Percentiles rank a stretch among this genome's conserved stretches.
Evolutionary conservation across 1,140 invertebrate species (phyloP).

Genomic region (Euura lappo): DNA sequence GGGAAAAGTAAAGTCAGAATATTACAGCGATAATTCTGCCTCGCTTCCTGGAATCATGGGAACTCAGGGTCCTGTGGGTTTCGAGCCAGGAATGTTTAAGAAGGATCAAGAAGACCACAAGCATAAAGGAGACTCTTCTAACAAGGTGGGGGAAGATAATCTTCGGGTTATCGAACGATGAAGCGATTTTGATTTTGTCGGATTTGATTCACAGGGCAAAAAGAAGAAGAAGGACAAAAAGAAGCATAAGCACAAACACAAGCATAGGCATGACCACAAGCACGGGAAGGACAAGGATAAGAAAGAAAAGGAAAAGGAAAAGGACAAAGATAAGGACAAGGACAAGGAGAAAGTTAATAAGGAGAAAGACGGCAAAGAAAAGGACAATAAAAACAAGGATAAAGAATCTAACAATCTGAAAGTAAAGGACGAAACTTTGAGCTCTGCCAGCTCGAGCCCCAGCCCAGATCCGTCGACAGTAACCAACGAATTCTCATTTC

Average conservation of each 20-base stretch:
- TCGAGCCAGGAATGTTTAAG: slow-evolving; percentile 82
- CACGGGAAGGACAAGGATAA: slow-evolving; percentile 66
- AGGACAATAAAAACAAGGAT: slow-evolving; percentile 56
- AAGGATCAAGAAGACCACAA: slow-evolving; percentile 59
- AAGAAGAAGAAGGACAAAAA: slow-evolving; percentile 86
- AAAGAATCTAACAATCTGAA: slow-evolving; percentile 52
- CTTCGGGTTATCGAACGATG: not conserved
- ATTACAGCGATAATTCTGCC: slow-evolving; percentile 78
- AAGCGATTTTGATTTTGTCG: not conserved
- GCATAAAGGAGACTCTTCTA: slow-evolving; percentile 57
- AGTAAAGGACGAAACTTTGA: slow-evolving; percentile 67
- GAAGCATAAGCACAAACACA: slow-evolving; percentile 80
- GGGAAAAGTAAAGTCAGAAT: slow-evolving; percentile 69
- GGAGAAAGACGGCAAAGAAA: slow-evolving; percentile 55
- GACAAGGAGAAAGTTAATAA: slow-evolving; percentile 60
- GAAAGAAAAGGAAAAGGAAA: slow-evolving; percentile 65
- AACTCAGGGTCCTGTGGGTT: slow-evolving; percentile 71
- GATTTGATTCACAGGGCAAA: slow-evolving; percentile 62
- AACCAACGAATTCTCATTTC: slow-evolving; percentile 51
- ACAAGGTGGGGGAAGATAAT: slow-evolving; percentile 58
- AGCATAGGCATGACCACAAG: slow-evolving; percentile 76
- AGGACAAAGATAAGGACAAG: slow-evolving; percentile 54
- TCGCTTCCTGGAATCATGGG: slow-evolving; percentile 74
- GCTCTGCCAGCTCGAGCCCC: slow-evolving; percentile 69
- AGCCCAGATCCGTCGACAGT: slow-evolving; percentile 58